Base-by-base conservation (phyloP, 2,888 invertebrate genomes). In the Prosapia bicincta region DNA sequence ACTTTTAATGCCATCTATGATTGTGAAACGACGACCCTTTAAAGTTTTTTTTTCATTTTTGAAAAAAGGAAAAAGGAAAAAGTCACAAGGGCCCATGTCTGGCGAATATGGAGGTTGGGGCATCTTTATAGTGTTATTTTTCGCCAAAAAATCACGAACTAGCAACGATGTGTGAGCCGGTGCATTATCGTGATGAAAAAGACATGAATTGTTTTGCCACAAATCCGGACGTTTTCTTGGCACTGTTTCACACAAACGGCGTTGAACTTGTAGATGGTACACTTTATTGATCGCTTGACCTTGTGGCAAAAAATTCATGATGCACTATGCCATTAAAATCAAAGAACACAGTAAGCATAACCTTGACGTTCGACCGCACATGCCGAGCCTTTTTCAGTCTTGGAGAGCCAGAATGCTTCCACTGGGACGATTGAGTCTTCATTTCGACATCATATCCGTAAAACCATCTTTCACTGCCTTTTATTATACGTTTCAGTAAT, bases 381-480 rank as follows among this genome's bases (percentile, higher is more conserved):
- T 54, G 71, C 5, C 23, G 9, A 43, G 65, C 71, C 26, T 71
- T 81, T 81, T 81, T 82, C 71, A 78, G 79, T 79, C 78, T 79
- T 80, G 80, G 79, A 74, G 78, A 75, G 66, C 74, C 75, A 73
- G 78, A 69, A 72, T 71, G 78, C 80, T 77, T 80, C 79, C 79
- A 81, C 72, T 80, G 80, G 73, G 79, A 81, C 32, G 79, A 81
- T 43, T 75, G 70, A 54, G 66, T 80, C 78, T 79, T 77, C 9
- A 80, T 81, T 81, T 82, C 79, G 43, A 80, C 74, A 79, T 80
- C 81, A 79, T 81, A 81, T 66, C 78, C 80, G 78, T 80, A 81
- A 25, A 81, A 77, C 80, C 82, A 82, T 77, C 80, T 78, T 80
- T 82, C 79, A 74, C 81, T 80, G 80, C 79, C 79, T 78, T 80